Conservation (phyloP, 1,140 invertebrate species). For the Megalopta genalis region DNA sequence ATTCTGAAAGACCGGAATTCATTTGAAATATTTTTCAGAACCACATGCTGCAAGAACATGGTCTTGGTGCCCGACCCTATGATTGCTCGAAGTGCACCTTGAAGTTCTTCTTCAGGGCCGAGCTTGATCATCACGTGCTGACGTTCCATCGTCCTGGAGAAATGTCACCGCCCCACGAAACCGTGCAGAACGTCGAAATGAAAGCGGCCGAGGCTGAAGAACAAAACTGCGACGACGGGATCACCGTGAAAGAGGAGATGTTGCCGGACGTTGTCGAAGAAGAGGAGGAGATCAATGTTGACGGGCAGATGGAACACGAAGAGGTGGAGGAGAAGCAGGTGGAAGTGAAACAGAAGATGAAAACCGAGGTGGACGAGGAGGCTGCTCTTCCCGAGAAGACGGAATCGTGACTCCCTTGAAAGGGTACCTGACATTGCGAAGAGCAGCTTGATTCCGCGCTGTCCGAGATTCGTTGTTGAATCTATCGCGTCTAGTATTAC, state of each 20-base stretch:
- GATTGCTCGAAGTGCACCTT: conserved; percentile 90
- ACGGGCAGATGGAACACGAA: conserved; percentile 52
- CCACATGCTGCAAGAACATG: conserved; percentile 91
- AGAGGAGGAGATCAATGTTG: conserved; percentile 57
- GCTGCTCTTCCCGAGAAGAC: conserved; percentile 14
- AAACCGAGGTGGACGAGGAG: conserved; percentile 40
- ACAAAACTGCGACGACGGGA: conserved; percentile 2
- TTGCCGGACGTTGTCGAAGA: conserved; percentile 34
- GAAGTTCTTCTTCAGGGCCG: conserved; percentile 95
- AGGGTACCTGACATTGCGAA: background rate
- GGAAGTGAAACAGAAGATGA: conserved; percentile 28
- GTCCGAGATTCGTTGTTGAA: background rate
- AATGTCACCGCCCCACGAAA: background rate
- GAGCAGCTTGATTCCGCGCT: background rate
- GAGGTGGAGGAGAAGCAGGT: background rate
- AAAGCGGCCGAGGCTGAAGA: conserved; percentile 28
- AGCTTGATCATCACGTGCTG: conserved; percentile 90
- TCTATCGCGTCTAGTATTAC: background rate
- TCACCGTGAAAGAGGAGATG: conserved; percentile 66
- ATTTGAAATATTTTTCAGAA: conserved; percentile 78
- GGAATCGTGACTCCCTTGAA: conserved; percentile 45
- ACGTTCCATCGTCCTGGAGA: conserved; percentile 64
- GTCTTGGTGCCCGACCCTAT: conserved; percentile 88
- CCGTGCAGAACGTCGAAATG: conserved; percentile 6
- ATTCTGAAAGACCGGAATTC: background rate